Evolutionary conservation across 1,140 invertebrate species (phyloP), one percentile per base, ranked within the genome.

Genomic region (Ylistrum balloti): DNA sequence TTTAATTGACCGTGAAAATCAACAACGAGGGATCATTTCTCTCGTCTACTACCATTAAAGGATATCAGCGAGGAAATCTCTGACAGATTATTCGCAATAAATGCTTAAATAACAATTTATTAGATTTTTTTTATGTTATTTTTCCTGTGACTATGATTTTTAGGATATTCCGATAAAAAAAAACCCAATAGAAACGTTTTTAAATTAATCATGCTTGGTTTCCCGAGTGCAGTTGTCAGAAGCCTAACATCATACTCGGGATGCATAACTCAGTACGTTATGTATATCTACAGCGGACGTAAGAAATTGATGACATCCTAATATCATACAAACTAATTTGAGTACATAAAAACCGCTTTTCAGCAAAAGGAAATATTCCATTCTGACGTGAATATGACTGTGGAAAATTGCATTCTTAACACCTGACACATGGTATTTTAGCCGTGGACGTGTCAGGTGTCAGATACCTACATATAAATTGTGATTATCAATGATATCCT

Each of bases 131-230:
- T 74, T n/a, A 0, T 1, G 56, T 28, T 74, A 28, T 74, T 74
- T 74, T 74, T n/a, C 56, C n/a, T 74, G n/a, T 74, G 56, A 74
- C 56, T 74, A 74, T 74, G 56, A 74, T 74, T 74, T 38, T 74
- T 74, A 74, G 56, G 56, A 74, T 74, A 74, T 74, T n/a, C 28
- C 56, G 56, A 74, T 74, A 45, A 74, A 74, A 74, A 74, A 74
- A 74, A 7, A 3, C 9, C 13, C 56, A n/a, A 74, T 74, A 28
- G 22, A 74, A 74, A 74, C 45, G n/a, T n/a, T 74, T 74, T 74
- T 74, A 22, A 74, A 74, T 74, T 74, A 74, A 74, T 74, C 56
- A 74, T 17, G n/a, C 56, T 3, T n/a, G 56, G n/a, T 74, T 74
- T 74, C 13, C 56, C 56, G 22, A 74, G 56, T 74, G 17, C 56